Evolutionary conservation across 2,888 invertebrate species (phyloP), one percentile per base, ranked within the genome.

Genomic region (Disparrhopalites patrizii): DNA sequence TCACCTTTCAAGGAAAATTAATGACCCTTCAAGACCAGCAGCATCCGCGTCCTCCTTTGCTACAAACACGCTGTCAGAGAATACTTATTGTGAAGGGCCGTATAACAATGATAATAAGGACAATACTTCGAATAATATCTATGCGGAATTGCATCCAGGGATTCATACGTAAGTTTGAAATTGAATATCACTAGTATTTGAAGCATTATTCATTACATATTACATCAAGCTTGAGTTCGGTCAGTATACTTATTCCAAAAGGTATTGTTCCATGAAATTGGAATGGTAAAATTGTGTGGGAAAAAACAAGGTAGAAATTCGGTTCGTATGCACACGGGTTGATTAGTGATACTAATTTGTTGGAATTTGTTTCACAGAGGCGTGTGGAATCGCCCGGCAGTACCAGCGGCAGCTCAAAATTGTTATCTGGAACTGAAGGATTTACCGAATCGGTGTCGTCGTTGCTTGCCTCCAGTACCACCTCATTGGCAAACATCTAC

Each of bases 51-150:
- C 70, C 15, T 60, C 66, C 1, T 70, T 67, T 56, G 55, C 68
- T 23, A 50, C 71, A 3, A 66, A 61, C 25, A 58, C 62, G n/a
- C 63, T 70, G 27, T 47, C 70, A 1, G 70, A 70, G 51, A 72
- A 72, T 60, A 68, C 71, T 3, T 72, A 72, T 38, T 72, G 71
- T 47, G 71, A 72, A 62, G 71, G 71, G 15, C 71, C 71, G 13
- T 69, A 71, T 56, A 69, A 69, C 54, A 66, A 66, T 28, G n/a
- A n/a, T n/a, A 65, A 70, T 33, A 67, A 71, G 36, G 65, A 69
- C 18, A 23, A n/a, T 4, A 28, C 55, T 2, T 62, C 68, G 5
- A 68, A 62, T 20, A 70, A 70, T 54, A 72, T 72, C 28, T 72
- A 72, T 50, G 70, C 71, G 1, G 71, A 72, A 43, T 58, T 72